A percentile compares a stretch with the other conserved stretches of the same genome.
phyloP scores from a whole-genome alignment of 2,888 invertebrate species.

The Pediacus dermestoides region DNA sequence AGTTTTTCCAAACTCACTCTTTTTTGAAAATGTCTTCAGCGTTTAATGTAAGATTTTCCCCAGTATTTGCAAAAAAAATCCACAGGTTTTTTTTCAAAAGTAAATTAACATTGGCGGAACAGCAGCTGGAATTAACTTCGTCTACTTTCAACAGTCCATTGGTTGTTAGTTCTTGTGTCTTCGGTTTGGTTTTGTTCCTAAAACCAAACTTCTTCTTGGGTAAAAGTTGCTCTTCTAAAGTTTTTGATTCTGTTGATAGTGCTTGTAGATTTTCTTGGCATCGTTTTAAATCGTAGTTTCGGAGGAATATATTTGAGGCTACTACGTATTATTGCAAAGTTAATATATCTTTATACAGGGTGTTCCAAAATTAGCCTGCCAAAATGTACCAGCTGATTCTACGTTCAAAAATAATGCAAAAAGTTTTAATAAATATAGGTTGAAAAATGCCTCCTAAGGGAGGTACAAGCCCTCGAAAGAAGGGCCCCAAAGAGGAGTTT shows the following conservation, averaged over 20 bases:
- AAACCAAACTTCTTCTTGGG: slow-evolving; percentile 88
- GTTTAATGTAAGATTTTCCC: slow-evolving; percentile 60
- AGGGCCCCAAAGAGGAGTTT: no score
- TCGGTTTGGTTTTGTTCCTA: slow-evolving; percentile 58
- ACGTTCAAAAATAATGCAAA: no score
- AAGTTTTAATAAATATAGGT: no score
- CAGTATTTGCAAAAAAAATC: slow-evolving; percentile 60
- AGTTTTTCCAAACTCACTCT: slow-evolving; percentile 75
- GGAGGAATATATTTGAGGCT: slow-evolving; percentile 74
- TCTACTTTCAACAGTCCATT: slow-evolving; percentile 47
- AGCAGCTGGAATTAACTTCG: slow-evolving; percentile 46
- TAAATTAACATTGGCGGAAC: slow-evolving; percentile 33
- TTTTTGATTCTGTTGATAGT: slow-evolving; percentile 66
- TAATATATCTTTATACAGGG: slow-evolving; percentile 69
- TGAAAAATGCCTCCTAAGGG: no score
- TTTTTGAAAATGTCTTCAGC: slow-evolving; percentile 66
- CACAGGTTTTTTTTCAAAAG: slow-evolving; percentile 44
- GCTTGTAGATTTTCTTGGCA: slow-evolving; percentile 71
- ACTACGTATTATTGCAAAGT: slow-evolving; percentile 75
- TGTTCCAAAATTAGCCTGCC: no score
- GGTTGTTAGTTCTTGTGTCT: slow-evolving; percentile 45
- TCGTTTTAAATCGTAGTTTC: slow-evolving; percentile 76
- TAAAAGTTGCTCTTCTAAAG: slow-evolving; percentile 67
- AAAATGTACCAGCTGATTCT: no score
- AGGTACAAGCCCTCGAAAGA: no score